These are phyloP conservation scores for Periophthalmus magnuspinnatus DNA, from an alignment of 2,797 vertebrate genomes.

Conservation along the genomic window DNA sequence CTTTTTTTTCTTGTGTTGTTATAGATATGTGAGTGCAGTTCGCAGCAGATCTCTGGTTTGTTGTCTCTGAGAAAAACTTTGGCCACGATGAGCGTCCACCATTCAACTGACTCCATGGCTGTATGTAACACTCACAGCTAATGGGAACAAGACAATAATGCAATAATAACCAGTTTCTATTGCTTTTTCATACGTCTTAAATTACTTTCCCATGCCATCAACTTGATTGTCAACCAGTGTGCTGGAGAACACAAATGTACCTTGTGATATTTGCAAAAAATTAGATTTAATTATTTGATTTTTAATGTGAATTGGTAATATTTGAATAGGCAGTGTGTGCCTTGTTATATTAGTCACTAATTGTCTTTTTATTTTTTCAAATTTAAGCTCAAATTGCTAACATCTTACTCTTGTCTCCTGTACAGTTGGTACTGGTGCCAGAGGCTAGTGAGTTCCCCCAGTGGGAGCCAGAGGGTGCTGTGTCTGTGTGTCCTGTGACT, in stretches of 20 bases:
- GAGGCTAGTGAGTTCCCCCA: slow-evolving; percentile 92
- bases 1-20: not conserved
- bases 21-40: slow-evolving; percentile 90
- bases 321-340: too few relatives aligned
- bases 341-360: not conserved
- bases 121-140: slow-evolving; percentile 55
- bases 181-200: not conserved
- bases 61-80: slow-evolving; percentile 85
- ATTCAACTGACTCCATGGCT: slow-evolving; percentile 88
- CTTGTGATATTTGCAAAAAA: too few relatives aligned
- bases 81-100: slow-evolving; percentile 86
- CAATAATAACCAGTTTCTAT: not conserved
- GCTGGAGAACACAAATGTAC: too few relatives aligned
- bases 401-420: not conserved
- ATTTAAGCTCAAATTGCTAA: not conserved
- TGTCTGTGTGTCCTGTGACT: slow-evolving; percentile 83
- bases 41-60: slow-evolving; percentile 85
- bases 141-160: not conserved
- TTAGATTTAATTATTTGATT: too few relatives aligned
- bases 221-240: not conserved
- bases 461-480: slow-evolving; percentile 89
- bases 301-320: too few relatives aligned
- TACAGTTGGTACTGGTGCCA: slow-evolving; percentile 88
- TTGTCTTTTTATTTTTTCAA: not conserved
- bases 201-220: not conserved